These are phyloP conservation scores for Edolisoma coerulescens DNA, from an alignment of 2,113 vertebrate genomes.

Conservation along the genomic window DNA sequence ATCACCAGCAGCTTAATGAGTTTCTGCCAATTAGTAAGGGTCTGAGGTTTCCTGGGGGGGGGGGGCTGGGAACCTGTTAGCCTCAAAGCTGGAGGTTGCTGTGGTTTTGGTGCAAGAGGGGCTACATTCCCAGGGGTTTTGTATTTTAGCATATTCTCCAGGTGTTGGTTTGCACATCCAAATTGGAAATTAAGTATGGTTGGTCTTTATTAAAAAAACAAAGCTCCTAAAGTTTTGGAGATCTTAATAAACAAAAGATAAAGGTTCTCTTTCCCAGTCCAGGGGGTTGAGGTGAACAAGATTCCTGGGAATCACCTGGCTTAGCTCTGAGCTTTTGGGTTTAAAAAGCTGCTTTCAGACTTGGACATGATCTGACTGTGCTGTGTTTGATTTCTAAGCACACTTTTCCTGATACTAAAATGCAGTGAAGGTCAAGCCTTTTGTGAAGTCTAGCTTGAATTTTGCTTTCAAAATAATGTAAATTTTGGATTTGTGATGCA, in stretches of 20 bases:
- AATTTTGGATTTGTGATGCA: background rate
- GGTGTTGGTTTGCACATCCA: background rate
- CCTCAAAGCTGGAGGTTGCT: background rate
- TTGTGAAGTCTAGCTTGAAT: background rate
- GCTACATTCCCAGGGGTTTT: background rate
- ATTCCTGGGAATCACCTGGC: background rate
- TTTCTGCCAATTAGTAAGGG: background rate
- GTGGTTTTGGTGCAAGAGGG: background rate
- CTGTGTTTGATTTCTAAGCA: constrained; percentile 4
- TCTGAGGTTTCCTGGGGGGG: background rate
- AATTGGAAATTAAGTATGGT: background rate
- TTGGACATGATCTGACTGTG: background rate
- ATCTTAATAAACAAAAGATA: background rate
- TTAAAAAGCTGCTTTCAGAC: constrained; percentile 6
- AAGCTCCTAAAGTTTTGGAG: background rate
- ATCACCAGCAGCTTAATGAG: background rate
- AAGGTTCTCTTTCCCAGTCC: background rate
- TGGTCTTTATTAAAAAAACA: background rate
- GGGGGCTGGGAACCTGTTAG: background rate
- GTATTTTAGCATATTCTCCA: background rate
- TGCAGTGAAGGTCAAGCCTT: background rate
- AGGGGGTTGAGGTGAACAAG: background rate
- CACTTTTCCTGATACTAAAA: background rate
- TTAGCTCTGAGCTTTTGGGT: background rate
- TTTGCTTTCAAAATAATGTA: background rate